These are phyloP conservation scores for Thumatha senex DNA, from an alignment of 2,888 invertebrate genomes.

Conservation along the genomic window DNA sequence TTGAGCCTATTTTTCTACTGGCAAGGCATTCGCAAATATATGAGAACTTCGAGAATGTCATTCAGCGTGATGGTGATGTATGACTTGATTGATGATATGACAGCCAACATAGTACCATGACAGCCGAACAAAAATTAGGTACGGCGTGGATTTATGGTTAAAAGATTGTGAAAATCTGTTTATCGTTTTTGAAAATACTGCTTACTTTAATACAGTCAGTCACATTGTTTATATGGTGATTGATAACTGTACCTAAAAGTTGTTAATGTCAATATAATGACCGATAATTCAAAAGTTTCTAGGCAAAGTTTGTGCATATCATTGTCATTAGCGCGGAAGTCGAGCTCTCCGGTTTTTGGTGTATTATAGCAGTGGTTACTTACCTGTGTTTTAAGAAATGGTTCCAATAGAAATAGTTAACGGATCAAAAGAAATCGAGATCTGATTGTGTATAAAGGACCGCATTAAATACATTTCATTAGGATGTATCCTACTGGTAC, in stretches of 20 bases:
- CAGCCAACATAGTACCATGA: slow-evolving; percentile 33
- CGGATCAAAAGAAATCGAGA: slow-evolving; percentile 66
- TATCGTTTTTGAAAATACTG: slow-evolving; percentile 46
- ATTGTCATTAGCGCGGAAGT: slow-evolving; percentile 73
- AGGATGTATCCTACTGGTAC: slow-evolving; percentile 90
- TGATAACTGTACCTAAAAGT: slow-evolving; percentile 46
- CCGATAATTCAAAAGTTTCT: slow-evolving; percentile 73
- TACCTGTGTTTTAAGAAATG: slow-evolving; percentile 63
- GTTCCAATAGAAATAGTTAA: slow-evolving; percentile 59
- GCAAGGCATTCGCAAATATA: slow-evolving; percentile 17
- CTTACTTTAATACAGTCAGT: slow-evolving; percentile 33
- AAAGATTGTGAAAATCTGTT: slow-evolving; percentile 60
- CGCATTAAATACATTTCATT: slow-evolving; percentile 37
- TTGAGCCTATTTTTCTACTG: not conserved
- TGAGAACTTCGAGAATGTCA: slow-evolving; percentile 28
- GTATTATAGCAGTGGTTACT: slow-evolving; percentile 66
- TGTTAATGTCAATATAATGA: slow-evolving; percentile 68
- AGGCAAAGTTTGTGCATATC: slow-evolving; percentile 80
- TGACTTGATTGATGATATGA: slow-evolving; percentile 24
- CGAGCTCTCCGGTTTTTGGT: slow-evolving; percentile 62
- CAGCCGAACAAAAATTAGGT: slow-evolving; percentile 66
- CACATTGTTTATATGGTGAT: slow-evolving; percentile 38
- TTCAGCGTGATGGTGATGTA: slow-evolving; percentile 57
- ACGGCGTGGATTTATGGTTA: slow-evolving; percentile 79
- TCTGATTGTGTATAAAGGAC: slow-evolving; percentile 57